Evolutionary conservation across 1,140 invertebrate genomes (phyloP), one percentile per base, ranked within the genome.

Genomic region (Aporrectodea caliginosa): DNA sequence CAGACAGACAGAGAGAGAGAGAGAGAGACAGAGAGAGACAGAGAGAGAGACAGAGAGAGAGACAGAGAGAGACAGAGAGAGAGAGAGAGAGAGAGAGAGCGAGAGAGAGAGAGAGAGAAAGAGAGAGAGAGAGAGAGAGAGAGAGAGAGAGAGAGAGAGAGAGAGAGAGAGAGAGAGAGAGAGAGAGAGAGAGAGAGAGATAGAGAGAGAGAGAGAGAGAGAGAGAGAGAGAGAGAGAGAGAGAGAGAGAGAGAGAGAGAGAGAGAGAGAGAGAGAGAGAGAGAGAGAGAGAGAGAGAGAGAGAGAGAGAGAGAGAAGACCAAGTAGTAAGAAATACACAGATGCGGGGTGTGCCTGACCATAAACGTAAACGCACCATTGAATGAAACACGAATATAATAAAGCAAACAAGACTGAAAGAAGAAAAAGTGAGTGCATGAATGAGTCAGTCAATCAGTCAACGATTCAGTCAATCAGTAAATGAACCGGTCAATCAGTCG

Each of bases 81-180:
- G 43, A 58, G 43, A 58, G 43, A 58, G 43, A 58, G 43, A 58
- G 43, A 58, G 43, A 58, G 43, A 58, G 43, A 58, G 43, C 6
- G 43, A 58, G 43, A 58, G 43, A 58, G 43, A 58, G 43, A 58
- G 43, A 22, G 43, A 58, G 43, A 58, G 43, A 58, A 22, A 58
- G 43, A 58, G 43, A 58, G 43, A 58, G 43, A 58, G 43, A 58
- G 43, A 58, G 43, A 58, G 43, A 58, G 43, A 58, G 43, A 58
- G 43, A 58, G 43, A 58, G 43, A 58, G 43, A 58, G 43, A 58
- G 43, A 58, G 43, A 58, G 43, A 58, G 43, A 58, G 43, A 58
- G 43, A 58, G 43, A 58, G 43, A 58, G 43, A 58, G 43, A 22
- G 43, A 58, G 43, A 58, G 43, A 58, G 43, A 58, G 43, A 58